Base-by-base conservation (phyloP, 2,888 invertebrate species). In the Oscheius sp. region DNA sequence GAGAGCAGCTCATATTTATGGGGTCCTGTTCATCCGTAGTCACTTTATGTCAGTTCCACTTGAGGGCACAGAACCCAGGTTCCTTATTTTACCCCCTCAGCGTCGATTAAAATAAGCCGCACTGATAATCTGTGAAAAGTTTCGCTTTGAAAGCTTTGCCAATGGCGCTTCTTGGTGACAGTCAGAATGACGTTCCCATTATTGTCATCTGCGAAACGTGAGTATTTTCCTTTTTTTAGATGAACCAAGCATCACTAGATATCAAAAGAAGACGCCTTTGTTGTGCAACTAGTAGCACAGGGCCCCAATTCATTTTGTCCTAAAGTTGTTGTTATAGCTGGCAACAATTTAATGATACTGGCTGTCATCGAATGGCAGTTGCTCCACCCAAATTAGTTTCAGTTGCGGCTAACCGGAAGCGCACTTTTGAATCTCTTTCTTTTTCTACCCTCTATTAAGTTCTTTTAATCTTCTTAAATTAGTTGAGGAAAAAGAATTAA, bases 341-440 rank as follows among this genome's bases (percentile, higher is more conserved):
- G 25, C 25, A 25, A 57, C 57, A 57, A 33, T 57, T 57, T 57
- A 57, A 57, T 57, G 57, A 57, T 34, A 33, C 37, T 57, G 34
- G 55, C 61, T 42, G 42, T 45, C 61, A 45, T 17, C 61, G 61
- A 27, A 25, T 61, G 17, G 29, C 42, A 61, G 42, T 39, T 45
- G 61, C 55, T 61, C 45, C 45, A 45, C 61, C 37, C 61, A 61
- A 61, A 61, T 61, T 61, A 61, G 61, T 61, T 61, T 61, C 42
- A 29, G 31, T n/a, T n/a, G n/a, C n/a, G n/a, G n/a, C n/a, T n/a
- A n/a, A n/a, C n/a, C n/a, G n/a, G n/a, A n/a, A n/a, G n/a, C n/a
- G n/a, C n/a, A n/a, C 42, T 42, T 42, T 42, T 34, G 37, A 34
- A 10, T 12, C 37, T 12, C 17, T 42, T 12, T 12, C 4, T 6